These are phyloP conservation scores for Acanthosepion pharaonis DNA, from an alignment of 2,888 invertebrate genomes.

Conservation along the genomic window DNA sequence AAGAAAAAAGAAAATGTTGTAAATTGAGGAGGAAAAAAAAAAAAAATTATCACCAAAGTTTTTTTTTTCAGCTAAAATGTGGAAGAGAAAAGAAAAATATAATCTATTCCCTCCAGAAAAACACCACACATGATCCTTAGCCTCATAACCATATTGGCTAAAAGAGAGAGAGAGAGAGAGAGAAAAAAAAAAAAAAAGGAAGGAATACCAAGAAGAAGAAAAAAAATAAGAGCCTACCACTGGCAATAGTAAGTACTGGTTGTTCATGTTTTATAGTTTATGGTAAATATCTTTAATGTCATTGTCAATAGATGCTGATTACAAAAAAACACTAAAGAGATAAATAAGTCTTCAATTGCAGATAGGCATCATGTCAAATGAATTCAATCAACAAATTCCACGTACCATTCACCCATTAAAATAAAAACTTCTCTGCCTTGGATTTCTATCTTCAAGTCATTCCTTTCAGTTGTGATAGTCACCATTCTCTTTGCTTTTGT, in stretches of 20 bases:
- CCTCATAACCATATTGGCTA: not conserved
- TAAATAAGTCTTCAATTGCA: conserved; percentile 20
- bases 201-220: not conserved
- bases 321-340: conserved; percentile 33
- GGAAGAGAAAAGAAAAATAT: not conserved
- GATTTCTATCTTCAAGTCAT: not conserved
- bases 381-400: conserved; percentile 20
- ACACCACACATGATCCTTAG: not conserved
- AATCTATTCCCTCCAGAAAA: not conserved
- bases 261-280: not conserved
- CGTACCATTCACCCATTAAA: not conserved
- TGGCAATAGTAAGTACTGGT: conserved; percentile 21
- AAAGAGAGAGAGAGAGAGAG: not conserved
- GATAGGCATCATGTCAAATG: not conserved
- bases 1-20: not conserved
- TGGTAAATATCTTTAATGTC: conserved; percentile 6
- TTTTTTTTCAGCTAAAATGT: not conserved
- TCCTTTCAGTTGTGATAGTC: conserved; percentile 1
- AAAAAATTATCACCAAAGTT: not conserved
- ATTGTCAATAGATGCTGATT: not conserved
- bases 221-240: not conserved
- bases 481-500: conserved; percentile 43
- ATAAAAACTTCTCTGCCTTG: not conserved
- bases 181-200: not conserved
- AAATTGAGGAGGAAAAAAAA: not conserved